Evolutionary conservation across 2,888 invertebrate genomes (phyloP).

Genomic region (Brachyptera putata): DNA sequence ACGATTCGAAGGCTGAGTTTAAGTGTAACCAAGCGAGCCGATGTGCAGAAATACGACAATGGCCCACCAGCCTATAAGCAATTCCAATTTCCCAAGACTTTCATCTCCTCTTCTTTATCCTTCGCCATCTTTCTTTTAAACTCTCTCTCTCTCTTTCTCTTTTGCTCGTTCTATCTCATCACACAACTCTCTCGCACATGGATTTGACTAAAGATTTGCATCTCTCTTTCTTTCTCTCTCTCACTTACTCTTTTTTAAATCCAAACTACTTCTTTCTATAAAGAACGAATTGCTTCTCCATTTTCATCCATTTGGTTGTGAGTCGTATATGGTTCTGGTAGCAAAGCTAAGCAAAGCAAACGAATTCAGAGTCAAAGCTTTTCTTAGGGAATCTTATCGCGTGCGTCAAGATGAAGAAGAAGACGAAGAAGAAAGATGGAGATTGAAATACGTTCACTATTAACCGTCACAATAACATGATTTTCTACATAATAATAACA

Average conservation of each 20-base stretch:
- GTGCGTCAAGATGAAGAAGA: too few species aligned
- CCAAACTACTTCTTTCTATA: conserved; percentile 26
- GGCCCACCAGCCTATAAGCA: conserved; percentile 27
- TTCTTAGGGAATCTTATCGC: conserved; percentile 22
- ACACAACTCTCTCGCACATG: not conserved
- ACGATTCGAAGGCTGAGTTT: too few species aligned
- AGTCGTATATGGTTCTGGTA: too few species aligned
- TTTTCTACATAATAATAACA: not conserved
- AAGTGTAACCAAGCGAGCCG: too few species aligned
- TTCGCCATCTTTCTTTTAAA: conserved; percentile 16
- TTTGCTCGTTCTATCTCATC: too few species aligned
- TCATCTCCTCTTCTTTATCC: conserved; percentile 21
- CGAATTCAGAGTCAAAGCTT: conserved; percentile 29
- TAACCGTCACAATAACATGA: not conserved
- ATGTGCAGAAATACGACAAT: conserved; percentile 28
- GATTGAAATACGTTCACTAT: conserved; percentile 12
- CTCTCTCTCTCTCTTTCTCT: conserved; percentile 8
- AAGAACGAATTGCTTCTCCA: conserved; percentile 33
- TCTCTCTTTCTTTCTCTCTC: conserved; percentile 18
- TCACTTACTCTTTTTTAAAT: too few species aligned
- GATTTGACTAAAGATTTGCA: conserved; percentile 19
- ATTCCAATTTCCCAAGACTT: conserved; percentile 32
- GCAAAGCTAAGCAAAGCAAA: too few species aligned
- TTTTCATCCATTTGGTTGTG: conserved; percentile 24
- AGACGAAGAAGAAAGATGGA: conserved; percentile 9